Conservation (phyloP, 2,888 invertebrate genomes). For the Theristus sp. region DNA sequence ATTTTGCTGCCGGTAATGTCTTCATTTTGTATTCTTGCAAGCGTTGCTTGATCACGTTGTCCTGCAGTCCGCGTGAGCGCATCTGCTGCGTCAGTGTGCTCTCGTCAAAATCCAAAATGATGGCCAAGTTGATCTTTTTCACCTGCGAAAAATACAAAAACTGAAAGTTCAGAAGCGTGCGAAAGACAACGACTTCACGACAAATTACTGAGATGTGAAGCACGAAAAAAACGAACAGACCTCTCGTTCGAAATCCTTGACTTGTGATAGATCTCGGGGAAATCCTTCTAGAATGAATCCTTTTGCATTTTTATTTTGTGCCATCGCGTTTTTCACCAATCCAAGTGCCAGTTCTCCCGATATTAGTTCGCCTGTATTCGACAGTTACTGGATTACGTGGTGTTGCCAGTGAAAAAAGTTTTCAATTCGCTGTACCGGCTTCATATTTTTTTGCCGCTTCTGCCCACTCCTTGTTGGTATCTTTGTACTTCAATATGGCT, state of each 20-base stretch:
- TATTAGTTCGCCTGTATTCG: constrained; percentile 24
- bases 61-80: constrained; percentile 18
- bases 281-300: constrained; percentile 26
- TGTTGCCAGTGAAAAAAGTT: no score
- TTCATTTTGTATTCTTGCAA: constrained; percentile 26
- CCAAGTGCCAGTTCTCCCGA: constrained; percentile 23
- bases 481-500: constrained; percentile 23
- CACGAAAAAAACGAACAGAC: constrained; percentile 11
- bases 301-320: constrained; percentile 14
- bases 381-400: no score
- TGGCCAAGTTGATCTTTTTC: constrained; percentile 22
- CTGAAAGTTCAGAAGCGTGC: background rate
- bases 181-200: background rate
- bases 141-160: constrained; percentile 7
- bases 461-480: constrained; percentile 24
- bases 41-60: constrained; percentile 16
- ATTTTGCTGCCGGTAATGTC: constrained; percentile 28
- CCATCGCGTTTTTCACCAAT: constrained; percentile 27
- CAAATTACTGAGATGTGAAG: background rate
- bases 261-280: constrained; percentile 25
- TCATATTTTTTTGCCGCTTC: constrained; percentile 22
- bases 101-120: constrained; percentile 28
- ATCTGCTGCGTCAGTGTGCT: constrained; percentile 23
- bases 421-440: constrained; percentile 12
- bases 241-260: constrained; percentile 26